Base-by-base conservation (phyloP, 1,140 invertebrate species). In the Drosophila funebris region DNA sequence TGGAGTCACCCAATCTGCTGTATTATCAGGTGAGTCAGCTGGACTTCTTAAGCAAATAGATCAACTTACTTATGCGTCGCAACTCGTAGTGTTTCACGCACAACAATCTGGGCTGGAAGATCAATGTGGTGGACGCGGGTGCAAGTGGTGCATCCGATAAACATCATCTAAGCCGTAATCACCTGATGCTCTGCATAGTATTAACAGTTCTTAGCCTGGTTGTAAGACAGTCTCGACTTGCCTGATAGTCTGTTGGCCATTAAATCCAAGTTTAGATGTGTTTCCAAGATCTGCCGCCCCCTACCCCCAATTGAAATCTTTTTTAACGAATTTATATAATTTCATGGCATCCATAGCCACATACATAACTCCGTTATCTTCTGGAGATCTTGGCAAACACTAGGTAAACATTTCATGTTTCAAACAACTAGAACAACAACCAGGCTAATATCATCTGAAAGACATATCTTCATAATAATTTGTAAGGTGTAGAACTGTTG, bases 21-120 rank as follows among this genome's bases (percentile, higher is more conserved):
- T 98, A 97, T 83, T 98, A 98, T 93, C 97, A 98, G 94, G 97
- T 98, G 92, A 90, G 61, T 43, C 1, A n/a, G 0, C 0, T 0
- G 0, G 0, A 4, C 0, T 0, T 1, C 14, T 20, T 5, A 4
- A 0, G 4, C 2, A 0, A 4, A 13, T 2, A 33, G 1, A 36
- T 8, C 16, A 3, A 22, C 9, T 9, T 52, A 53, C 44, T 4
- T 41, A 50, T 33, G 9, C 13, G 11, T 1, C 6, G 13, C 1
- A 44, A 22, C 57, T 64, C 94, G 2, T 93, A 99, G 97, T 98
- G 97, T 92, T 98, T 97, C 92, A 95, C 95, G 4, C 97, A 98
- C 92, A 96, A 95, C 60, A 96, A 97, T 91, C 94, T 99, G 43
- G 98, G 98, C 6, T 98, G 97, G 96, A 98, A 97, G 91, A 98